Base-by-base conservation (phyloP, 1,140 invertebrate species). In the Bombus waltoni region DNA sequence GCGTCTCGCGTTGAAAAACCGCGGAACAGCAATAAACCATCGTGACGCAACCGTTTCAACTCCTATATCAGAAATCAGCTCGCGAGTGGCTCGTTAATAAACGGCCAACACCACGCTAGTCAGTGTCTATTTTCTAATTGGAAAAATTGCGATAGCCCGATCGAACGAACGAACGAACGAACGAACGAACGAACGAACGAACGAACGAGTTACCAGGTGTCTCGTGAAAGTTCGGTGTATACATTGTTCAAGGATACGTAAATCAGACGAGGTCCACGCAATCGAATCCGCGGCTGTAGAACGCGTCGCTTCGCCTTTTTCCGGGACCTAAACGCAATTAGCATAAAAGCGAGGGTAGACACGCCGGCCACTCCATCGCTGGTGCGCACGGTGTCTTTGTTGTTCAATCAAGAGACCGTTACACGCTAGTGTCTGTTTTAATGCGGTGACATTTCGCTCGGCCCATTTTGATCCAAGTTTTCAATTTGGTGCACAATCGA, bases 261-360 rank as follows among this genome's bases (percentile, higher is more conserved):
- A 87, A 91, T 91, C 90, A 86, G 89, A 86, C 87, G 82, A 85
- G 90, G 88, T 89, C 87, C 85, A 91, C 73, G 89, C 89, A 86
- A 90, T 91, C 85, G 89, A 87, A 90, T 85, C 83, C 70, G 83
- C 78, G 70, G 81, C 76, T 82, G 80, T 68, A 13, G 32, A 83
- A 82, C 85, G 86, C 85, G 77, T 87, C 87, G 80, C 85, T 75
- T 85, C 85, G 81, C 89, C 85, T 84, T 87, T 87, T 87, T 84
- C 87, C 86, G 87, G 75, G 66, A n/a, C 40, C 65, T 32, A 32
- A 15, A 76, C 18, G 44, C 40, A 74, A 89, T 89, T 89, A 89
- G 78, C 86, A 85, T 85, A 89, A 87, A 85, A 74, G 77, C 82
- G 68, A 77, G 78, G 78, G 78, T 84, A 73, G 87, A 81, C 77